phyloP scores from a whole-genome alignment of 2,113 vertebrate species.

The Bujurquina vittata region DNA sequence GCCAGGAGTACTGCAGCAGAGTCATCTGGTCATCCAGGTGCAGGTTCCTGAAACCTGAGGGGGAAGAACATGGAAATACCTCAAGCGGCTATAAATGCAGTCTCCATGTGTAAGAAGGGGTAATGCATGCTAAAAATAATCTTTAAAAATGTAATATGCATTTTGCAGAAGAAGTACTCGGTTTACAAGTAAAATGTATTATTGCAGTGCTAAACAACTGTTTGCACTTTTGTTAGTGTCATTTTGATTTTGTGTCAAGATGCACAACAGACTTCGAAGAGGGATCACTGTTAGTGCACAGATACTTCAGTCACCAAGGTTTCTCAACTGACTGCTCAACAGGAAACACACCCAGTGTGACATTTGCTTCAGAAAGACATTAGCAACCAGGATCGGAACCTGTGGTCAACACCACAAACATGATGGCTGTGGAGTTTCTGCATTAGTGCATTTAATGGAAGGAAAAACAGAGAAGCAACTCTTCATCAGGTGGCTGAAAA shows the following conservation, averaged over 20 bases:
- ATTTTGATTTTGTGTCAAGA: too few relatives aligned
- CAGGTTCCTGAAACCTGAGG: conserved; percentile 92
- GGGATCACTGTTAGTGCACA: background rate
- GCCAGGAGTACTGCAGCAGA: conserved; percentile 97
- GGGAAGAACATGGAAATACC: background rate
- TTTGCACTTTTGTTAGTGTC: background rate
- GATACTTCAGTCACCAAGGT: background rate
- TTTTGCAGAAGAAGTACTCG: background rate
- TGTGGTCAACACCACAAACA: background rate
- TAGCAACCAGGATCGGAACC: background rate
- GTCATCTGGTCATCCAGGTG: conserved; percentile 99
- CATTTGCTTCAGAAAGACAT: background rate
- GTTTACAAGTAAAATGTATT: background rate
- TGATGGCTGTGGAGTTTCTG: background rate
- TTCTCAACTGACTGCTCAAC: background rate
- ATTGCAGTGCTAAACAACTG: background rate
- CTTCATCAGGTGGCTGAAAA: background rate
- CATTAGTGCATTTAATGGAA: background rate
- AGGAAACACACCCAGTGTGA: background rate
- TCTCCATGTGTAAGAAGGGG: background rate
- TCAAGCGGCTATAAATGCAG: background rate
- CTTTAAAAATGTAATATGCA: background rate
- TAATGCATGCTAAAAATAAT: too few relatives aligned
- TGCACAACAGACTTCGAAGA: background rate
- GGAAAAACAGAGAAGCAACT: background rate